A percentile compares a stretch with the other conserved stretches of the same genome.
Conservation (phyloP, 2,888 invertebrate genomes). For the Pristionchus mayeri region DNA sequence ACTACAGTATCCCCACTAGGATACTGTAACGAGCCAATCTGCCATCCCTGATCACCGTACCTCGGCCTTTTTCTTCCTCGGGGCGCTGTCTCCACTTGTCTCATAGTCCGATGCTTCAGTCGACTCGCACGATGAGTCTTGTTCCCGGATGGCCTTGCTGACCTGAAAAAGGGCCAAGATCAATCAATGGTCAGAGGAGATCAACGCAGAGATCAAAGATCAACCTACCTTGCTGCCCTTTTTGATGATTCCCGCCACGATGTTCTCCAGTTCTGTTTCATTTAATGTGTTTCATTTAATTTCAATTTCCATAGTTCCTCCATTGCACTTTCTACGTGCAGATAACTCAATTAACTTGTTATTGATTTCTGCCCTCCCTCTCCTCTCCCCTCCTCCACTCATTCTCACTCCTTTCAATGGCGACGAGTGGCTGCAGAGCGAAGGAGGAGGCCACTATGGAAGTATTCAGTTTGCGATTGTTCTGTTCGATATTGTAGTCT, state of each 20-base stretch:
- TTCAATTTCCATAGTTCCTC: no score
- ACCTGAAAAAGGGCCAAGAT: slow-evolving; percentile 15
- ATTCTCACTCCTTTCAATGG: no score
- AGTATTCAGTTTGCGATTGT: no score
- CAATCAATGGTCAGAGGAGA: not conserved
- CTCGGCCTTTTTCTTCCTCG: not conserved
- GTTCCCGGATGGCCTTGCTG: not conserved
- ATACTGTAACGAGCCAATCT: not conserved
- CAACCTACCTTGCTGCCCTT: not conserved
- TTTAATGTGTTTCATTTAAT: no score
- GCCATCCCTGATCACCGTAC: not conserved
- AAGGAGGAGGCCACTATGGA: no score
- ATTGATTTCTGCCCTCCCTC: no score
- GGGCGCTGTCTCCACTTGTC: not conserved
- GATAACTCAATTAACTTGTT: no score
- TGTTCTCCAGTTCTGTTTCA: slow-evolving; percentile 36
- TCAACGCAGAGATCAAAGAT: slow-evolving; percentile 4
- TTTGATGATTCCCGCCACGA: not conserved
- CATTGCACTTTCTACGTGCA: no score
- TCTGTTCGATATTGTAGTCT: no score
- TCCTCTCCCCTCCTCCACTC: no score
- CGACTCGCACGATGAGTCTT: not conserved
- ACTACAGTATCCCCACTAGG: not conserved
- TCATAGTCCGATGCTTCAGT: not conserved
- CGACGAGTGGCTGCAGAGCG: no score